phyloP scores from a whole-genome alignment of 2,888 invertebrate species.

The Cheilosia pagana region DNA sequence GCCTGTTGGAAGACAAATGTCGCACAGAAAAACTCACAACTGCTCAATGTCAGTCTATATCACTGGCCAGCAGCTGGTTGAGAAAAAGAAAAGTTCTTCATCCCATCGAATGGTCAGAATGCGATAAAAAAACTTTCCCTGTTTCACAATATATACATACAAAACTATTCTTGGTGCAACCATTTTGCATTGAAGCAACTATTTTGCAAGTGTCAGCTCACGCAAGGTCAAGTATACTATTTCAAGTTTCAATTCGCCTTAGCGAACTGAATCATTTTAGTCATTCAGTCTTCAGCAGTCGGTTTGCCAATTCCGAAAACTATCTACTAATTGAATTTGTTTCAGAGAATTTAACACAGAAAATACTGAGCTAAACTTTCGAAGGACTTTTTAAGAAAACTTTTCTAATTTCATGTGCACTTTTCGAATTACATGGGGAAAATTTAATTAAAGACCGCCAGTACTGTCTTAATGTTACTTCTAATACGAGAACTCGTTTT shows the following conservation, averaged over 20 bases:
- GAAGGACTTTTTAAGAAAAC: slow-evolving; percentile 60
- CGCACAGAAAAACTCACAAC: neutral
- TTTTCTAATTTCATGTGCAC: slow-evolving; percentile 74
- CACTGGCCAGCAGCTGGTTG: neutral
- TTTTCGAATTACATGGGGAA: slow-evolving; percentile 67
- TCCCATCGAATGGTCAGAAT: neutral
- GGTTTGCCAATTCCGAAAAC: slow-evolving; percentile 19
- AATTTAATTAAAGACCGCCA: slow-evolving; percentile 69
- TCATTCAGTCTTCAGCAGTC: slow-evolving; percentile 40
- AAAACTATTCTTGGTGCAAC: neutral
- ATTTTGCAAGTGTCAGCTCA: neutral
- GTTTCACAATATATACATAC: neutral
- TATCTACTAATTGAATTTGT: slow-evolving; percentile 70
- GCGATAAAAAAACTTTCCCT: neutral
- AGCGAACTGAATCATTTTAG: slow-evolving; percentile 41
- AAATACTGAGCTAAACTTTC: slow-evolving; percentile 69
- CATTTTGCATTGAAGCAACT: slow-evolving; percentile 10
- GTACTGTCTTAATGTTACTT: slow-evolving; percentile 64
- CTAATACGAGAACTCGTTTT: slow-evolving; percentile 8
- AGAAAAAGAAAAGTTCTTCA: neutral
- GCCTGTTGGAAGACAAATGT: neutral
- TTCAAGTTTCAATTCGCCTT: neutral
- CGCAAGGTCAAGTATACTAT: slow-evolving; percentile 25
- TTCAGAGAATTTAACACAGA: slow-evolving; percentile 68
- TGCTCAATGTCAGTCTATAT: neutral